Evolutionary conservation across 2,797 vertebrate genomes (phyloP).

Genomic region (Pangasius djambal): DNA sequence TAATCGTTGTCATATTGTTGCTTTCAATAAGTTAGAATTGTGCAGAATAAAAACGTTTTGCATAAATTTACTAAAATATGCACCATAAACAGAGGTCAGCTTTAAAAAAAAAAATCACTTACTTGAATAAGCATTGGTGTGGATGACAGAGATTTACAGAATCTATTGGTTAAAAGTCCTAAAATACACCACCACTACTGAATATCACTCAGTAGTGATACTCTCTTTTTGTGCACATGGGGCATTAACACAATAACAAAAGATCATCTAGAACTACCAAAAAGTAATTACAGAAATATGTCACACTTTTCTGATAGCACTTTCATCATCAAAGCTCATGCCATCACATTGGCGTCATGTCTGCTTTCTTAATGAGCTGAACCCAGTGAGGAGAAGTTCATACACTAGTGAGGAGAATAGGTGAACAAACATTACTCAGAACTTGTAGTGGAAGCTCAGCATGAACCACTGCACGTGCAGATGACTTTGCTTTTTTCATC

Average conservation of each 20-base stretch:
- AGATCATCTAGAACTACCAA: background rate
- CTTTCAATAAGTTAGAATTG: background rate
- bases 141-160: background rate
- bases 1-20: constrained; percentile 30
- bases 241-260: constrained; percentile 21
- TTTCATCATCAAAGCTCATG: constrained; percentile 44
- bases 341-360: constrained; percentile 30
- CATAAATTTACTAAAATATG: background rate
- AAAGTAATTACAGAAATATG: constrained; percentile 59
- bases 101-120: background rate
- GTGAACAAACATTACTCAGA: constrained; percentile 50
- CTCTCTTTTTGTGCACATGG: background rate
- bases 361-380: constrained; percentile 43
- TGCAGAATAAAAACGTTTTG: background rate
- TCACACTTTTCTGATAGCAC: constrained; percentile 57
- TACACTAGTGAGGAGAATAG: constrained; percentile 39
- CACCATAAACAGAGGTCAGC: background rate
- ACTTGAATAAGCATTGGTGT: no score
- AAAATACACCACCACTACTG: background rate
- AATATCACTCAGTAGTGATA: background rate
- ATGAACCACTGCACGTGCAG: constrained; percentile 54
- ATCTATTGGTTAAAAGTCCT: background rate
- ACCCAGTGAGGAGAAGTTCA: constrained; percentile 48
- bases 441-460: constrained; percentile 40
- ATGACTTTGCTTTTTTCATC: constrained; percentile 55